Percentiles rank a stretch among this genome's conserved stretches.
These are phyloP conservation scores for Takifugu flavidus DNA, from an alignment of 2,113 vertebrate genomes.

Conservation along the genomic window DNA sequence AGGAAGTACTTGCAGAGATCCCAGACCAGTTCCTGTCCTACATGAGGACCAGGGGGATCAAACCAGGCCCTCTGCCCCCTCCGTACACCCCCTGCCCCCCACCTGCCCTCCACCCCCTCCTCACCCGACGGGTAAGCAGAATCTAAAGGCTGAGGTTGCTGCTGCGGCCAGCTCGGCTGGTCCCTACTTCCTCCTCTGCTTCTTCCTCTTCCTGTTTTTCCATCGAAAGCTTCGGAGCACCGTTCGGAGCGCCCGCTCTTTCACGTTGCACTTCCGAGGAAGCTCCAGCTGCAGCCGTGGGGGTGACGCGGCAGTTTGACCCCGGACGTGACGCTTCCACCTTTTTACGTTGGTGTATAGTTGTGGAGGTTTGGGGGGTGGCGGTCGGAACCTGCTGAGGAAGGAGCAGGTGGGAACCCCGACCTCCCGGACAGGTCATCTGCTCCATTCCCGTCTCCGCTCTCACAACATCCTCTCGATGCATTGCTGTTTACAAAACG, in stretches of 20 bases:
- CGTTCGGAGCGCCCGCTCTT: slow-evolving; percentile 6
- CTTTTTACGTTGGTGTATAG: not conserved
- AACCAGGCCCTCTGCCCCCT: slow-evolving; percentile 86
- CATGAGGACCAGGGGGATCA: slow-evolving; percentile 94
- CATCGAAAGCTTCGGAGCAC: slow-evolving; percentile 45
- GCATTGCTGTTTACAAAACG: slow-evolving; percentile 66
- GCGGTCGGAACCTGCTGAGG: not conserved
- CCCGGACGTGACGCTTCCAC: not conserved
- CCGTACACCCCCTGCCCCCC: slow-evolving; percentile 78
- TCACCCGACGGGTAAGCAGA: slow-evolving; percentile 77
- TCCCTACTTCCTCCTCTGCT: slow-evolving; percentile 36
- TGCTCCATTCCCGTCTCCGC: slow-evolving; percentile 5
- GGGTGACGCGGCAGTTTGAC: not conserved
- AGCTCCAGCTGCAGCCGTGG: slow-evolving; percentile 9
- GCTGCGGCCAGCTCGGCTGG: slow-evolving; percentile 5
- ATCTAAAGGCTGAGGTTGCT: slow-evolving; percentile 38
- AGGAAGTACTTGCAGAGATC: slow-evolving; percentile 94
- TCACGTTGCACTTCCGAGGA: slow-evolving; percentile 38
- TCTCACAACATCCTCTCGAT: slow-evolving; percentile 42
- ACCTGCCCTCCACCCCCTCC: slow-evolving; percentile 77
- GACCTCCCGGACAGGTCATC: slow-evolving; percentile 2
- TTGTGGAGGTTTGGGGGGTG: not conserved
- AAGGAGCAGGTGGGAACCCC: not conserved
- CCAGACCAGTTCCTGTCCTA: slow-evolving; percentile 97
- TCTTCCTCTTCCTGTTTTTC: slow-evolving; percentile 43